Conservation (phyloP, 2,113 vertebrate genomes). For the Piliocolobus tephrosceles region DNA sequence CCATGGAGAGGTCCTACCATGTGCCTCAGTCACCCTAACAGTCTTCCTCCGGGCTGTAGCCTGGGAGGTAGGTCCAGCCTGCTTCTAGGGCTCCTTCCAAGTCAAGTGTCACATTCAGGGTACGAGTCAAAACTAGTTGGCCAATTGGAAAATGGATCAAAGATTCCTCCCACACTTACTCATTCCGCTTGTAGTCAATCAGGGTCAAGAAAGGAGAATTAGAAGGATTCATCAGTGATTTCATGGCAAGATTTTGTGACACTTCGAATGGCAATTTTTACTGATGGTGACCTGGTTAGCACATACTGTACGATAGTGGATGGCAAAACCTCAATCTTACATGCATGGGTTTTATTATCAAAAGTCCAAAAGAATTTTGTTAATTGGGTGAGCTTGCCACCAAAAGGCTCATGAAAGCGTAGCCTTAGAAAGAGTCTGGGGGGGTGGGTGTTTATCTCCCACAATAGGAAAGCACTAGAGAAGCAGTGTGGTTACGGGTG, state of each 20-base stretch:
- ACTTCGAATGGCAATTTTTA: not conserved
- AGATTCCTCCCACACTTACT: not conserved
- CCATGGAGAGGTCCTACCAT: fast-evolving
- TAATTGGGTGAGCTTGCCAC: not conserved
- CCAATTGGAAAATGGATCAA: not conserved
- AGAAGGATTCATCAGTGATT: no score
- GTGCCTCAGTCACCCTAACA: fast-evolving
- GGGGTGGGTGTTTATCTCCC: not conserved
- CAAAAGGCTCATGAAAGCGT: not conserved
- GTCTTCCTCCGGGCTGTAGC: not conserved
- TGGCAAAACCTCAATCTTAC: not conserved
- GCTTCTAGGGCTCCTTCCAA: not conserved
- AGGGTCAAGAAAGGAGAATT: not conserved
- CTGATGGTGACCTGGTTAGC: not conserved
- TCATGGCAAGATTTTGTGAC: not conserved
- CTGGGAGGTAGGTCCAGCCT: not conserved
- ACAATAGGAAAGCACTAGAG: not conserved
- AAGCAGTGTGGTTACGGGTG: not conserved
- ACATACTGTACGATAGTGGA: fast-evolving
- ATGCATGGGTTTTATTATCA: not conserved
- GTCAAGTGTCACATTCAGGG: not conserved
- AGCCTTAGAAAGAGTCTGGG: not conserved
- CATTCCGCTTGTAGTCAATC: not conserved
- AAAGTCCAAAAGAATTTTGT: not conserved
- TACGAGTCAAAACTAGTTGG: not conserved